Percentiles rank a stretch among this genome's conserved stretches.
These are phyloP conservation scores for Globodera rostochiensis DNA, from an alignment of 1,140 invertebrate species.

Conservation along the genomic window DNA sequence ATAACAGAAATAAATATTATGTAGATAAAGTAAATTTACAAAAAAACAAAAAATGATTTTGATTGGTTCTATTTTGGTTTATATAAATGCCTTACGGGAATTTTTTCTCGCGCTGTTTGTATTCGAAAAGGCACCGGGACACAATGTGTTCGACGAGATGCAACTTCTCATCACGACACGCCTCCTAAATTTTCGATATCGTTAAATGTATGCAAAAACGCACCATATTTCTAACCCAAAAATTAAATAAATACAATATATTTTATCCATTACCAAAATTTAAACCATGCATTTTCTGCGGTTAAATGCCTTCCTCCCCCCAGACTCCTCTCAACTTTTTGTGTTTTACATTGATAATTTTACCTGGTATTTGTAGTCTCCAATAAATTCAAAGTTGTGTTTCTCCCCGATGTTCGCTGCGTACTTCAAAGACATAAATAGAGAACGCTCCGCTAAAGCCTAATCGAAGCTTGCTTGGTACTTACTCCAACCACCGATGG, in stretches of 20 bases:
- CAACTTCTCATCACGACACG: constrained; percentile 29
- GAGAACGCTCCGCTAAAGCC: too few relatives aligned
- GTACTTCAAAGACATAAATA: not conserved
- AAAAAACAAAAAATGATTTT: not conserved
- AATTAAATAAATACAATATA: too few relatives aligned
- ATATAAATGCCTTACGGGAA: not conserved
- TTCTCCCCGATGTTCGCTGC: constrained; percentile 26
- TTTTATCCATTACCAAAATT: too few relatives aligned
- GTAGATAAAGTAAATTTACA: too few relatives aligned
- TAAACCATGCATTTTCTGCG: too few relatives aligned
- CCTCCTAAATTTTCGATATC: not conserved
- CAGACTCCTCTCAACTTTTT: too few relatives aligned
- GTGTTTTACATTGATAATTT: not conserved
- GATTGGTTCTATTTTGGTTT: not conserved
- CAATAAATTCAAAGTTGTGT: constrained; percentile 32
- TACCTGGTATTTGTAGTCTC: constrained; percentile 31
- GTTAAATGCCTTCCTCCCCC: too few relatives aligned
- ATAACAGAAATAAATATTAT: not conserved
- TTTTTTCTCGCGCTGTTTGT: not conserved
- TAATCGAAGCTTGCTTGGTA: not conserved
- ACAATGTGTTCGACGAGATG: constrained; percentile 17
- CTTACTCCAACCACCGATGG: constrained; percentile 36
- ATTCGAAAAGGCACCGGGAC: not conserved
- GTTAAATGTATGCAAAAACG: not conserved
- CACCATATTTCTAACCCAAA: not conserved